phyloP scores from a whole-genome alignment of 2,888 invertebrate species.

The Clostera curtula region DNA sequence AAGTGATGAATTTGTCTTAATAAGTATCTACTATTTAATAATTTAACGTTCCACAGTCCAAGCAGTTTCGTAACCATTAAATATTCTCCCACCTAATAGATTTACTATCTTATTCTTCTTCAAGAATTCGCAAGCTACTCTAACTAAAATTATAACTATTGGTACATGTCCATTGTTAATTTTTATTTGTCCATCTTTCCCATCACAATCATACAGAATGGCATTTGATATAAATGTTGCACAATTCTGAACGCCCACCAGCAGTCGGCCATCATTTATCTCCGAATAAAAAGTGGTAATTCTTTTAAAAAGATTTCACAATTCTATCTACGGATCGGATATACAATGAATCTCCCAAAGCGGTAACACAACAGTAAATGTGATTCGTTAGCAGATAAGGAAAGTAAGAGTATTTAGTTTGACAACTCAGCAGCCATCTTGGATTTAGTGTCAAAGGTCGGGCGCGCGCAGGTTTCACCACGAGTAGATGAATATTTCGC shows the following conservation, averaged over 20 bases:
- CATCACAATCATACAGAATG: slow-evolving; percentile 9
- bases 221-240: slow-evolving; percentile 14
- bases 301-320: slow-evolving; percentile 38
- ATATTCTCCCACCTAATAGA: too few relatives aligned
- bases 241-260: slow-evolving; percentile 20
- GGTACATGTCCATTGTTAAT: slow-evolving; percentile 4
- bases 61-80: too few relatives aligned
- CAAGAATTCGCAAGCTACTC: too few relatives aligned
- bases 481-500: slow-evolving; percentile 50
- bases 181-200: slow-evolving; percentile 19
- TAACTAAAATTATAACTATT: too few relatives aligned
- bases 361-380: slow-evolving; percentile 37
- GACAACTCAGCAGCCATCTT: slow-evolving; percentile 61
- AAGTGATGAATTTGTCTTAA: too few relatives aligned
- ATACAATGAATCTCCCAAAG: slow-evolving; percentile 38
- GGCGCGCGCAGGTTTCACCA: slow-evolving; percentile 53
- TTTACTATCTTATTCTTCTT: too few relatives aligned
- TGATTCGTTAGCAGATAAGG: slow-evolving; percentile 52
- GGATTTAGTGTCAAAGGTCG: slow-evolving; percentile 59
- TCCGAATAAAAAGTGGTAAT: slow-evolving; percentile 34
- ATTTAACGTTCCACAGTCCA: too few relatives aligned
- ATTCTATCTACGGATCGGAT: slow-evolving; percentile 33
- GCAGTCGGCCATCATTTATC: slow-evolving; percentile 26
- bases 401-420: slow-evolving; percentile 63
- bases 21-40: too few relatives aligned